Percentiles rank a stretch among this genome's conserved stretches.
Evolutionary conservation across 2,797 vertebrate genomes (phyloP).

Genomic region (Anisognathus igniventris): DNA sequence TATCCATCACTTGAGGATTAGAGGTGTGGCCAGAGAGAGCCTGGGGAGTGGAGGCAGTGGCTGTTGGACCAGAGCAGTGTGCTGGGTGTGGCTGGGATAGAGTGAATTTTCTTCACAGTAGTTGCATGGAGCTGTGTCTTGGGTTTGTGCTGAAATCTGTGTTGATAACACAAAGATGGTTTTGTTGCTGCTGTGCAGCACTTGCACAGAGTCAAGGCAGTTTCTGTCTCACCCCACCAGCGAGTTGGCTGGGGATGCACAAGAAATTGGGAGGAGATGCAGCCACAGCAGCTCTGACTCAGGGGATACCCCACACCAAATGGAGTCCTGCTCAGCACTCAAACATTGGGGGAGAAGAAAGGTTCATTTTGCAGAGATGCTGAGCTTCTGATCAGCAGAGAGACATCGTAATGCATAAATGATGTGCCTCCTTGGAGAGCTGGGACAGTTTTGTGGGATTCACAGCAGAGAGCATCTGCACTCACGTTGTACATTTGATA

Average conservation of each 20-base stretch:
- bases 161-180: not conserved
- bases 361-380: not conserved
- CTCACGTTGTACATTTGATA: accelerated
- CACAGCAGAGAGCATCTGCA: not conserved
- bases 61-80: not conserved
- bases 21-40: not conserved
- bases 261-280: not conserved
- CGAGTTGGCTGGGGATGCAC: accelerated
- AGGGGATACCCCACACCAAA: not conserved
- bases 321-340: not conserved
- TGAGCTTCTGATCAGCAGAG: not conserved
- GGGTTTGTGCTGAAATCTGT: not conserved
- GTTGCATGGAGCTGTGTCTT: not conserved
- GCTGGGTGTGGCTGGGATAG: not conserved
- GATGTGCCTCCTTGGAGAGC: not conserved
- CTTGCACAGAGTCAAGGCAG: not conserved
- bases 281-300: not conserved
- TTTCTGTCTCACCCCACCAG: not conserved
- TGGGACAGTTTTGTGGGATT: not conserved
- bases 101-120: not conserved
- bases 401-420: not conserved
- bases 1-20: not conserved
- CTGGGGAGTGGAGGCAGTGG: not conserved
- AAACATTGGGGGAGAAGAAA: not conserved
- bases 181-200: not conserved